phyloP scores from a whole-genome alignment of 2,797 vertebrate genomes.

The Lepilemur septentrionalis region DNA sequence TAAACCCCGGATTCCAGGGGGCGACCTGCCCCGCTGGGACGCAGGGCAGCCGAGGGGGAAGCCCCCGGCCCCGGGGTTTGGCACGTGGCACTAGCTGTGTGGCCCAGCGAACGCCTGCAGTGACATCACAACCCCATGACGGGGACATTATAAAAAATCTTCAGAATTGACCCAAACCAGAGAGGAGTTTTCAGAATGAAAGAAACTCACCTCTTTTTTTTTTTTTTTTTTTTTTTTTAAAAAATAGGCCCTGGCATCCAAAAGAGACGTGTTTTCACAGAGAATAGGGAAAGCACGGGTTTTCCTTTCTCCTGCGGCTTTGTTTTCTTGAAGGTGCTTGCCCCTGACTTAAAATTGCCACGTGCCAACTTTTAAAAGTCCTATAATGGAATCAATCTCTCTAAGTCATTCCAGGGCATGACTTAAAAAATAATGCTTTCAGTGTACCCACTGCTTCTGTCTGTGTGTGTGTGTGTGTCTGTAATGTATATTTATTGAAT shows the following conservation, averaged over 20 bases:
- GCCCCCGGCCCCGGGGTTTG: conserved; percentile 64
- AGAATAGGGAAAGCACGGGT: conserved; percentile 55
- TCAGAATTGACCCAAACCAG: conserved; percentile 78
- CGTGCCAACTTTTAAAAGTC: conserved; percentile 77
- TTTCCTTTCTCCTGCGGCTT: conserved; percentile 61
- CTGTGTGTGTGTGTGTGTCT: conserved; percentile 16
- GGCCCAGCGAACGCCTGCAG: background rate
- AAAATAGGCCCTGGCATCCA: conserved; percentile 28
- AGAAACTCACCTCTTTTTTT: background rate
- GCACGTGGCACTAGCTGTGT: accelerated
- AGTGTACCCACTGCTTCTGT: background rate
- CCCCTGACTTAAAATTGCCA: conserved; percentile 65
- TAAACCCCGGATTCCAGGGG: conserved; percentile 82
- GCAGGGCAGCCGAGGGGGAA: conserved; percentile 78
- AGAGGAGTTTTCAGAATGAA: conserved; percentile 76
- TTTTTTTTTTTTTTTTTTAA: background rate
- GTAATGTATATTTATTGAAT: conserved; percentile 58
- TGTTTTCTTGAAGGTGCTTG: conserved; percentile 70
- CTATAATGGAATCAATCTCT: conserved; percentile 73
- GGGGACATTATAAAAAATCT: conserved; percentile 58
- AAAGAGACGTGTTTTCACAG: background rate
- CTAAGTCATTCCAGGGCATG: conserved; percentile 63
- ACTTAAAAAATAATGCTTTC: conserved; percentile 71
- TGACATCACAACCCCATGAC: background rate
- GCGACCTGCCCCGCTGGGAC: conserved; percentile 78